Conservation (phyloP, 1,140 invertebrate genomes). For the Meloidogyne floridensis region DNA sequence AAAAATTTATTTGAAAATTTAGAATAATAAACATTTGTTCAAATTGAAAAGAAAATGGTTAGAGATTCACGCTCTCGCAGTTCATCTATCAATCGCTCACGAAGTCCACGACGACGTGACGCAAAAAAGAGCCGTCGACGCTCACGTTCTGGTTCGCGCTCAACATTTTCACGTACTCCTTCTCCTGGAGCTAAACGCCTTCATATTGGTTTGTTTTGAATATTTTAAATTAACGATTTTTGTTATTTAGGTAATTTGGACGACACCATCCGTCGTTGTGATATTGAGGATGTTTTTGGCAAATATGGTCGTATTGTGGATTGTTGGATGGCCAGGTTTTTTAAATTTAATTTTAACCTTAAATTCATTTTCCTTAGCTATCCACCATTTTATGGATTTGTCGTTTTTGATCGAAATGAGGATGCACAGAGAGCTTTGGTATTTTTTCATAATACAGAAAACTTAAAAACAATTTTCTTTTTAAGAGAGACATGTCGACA, state of each 20-base stretch:
- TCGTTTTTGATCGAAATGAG: conserved; percentile 31
- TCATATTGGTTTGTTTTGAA: conserved; percentile 29
- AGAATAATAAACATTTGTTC: background rate
- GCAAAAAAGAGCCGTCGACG: background rate
- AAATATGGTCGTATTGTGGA: conserved; percentile 42
- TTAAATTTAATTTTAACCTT: background rate
- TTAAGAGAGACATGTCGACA: conserved; percentile 25
- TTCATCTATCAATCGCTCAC: background rate
- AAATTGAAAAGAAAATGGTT: background rate
- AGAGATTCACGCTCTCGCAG: conserved; percentile 5
- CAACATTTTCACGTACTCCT: conserved; percentile 35
- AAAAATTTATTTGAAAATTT: background rate
- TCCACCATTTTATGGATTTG: conserved; percentile 43
- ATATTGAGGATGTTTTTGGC: conserved; percentile 42
- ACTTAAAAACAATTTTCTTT: background rate
- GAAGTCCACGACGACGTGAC: background rate
- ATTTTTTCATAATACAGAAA: too few species aligned
- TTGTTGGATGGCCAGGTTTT: conserved; percentile 39
- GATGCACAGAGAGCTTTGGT: conserved; percentile 13
- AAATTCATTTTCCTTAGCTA: conserved; percentile 21
- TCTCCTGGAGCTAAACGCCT: conserved; percentile 36
- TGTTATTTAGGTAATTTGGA: conserved; percentile 33
- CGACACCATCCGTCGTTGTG: conserved; percentile 39
- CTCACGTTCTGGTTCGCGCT: conserved; percentile 20
- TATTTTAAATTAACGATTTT: background rate